Percentiles rank a stretch among this genome's conserved stretches.
phyloP scores from a whole-genome alignment of 2,113 vertebrate genomes.

The Python bivittatus region DNA sequence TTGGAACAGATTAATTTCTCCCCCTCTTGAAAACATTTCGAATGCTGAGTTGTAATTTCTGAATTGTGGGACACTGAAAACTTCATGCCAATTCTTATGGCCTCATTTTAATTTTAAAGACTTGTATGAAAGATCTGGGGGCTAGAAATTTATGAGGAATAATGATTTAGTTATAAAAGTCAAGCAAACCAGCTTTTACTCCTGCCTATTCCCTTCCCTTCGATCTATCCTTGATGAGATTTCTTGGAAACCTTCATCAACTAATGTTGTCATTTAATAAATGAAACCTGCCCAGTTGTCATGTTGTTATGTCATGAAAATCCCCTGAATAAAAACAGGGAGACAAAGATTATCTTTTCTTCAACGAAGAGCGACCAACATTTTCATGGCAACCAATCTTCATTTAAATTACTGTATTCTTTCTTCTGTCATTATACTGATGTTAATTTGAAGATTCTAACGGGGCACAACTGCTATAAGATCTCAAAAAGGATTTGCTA shows the following conservation, averaged over 20 bases:
- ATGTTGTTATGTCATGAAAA: slow-evolving; percentile 52
- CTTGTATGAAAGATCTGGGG: background rate
- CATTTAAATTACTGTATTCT: slow-evolving; percentile 53
- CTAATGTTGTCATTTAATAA: slow-evolving; percentile 59
- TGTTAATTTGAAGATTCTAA: slow-evolving; percentile 50
- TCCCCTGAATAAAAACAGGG: slow-evolving; percentile 51
- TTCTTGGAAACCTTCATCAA: slow-evolving; percentile 53
- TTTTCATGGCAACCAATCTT: slow-evolving; percentile 54
- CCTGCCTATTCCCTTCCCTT: slow-evolving; percentile 34
- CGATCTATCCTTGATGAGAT: slow-evolving; percentile 49
- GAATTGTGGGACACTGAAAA: background rate
- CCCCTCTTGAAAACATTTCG: background rate
- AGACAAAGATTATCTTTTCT: slow-evolving; percentile 59
- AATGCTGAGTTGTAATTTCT: background rate
- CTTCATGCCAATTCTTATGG: background rate
- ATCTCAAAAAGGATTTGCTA: background rate
- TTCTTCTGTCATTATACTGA: slow-evolving; percentile 31
- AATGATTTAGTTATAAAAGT: slow-evolving; percentile 13
- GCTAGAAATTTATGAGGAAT: slow-evolving; percentile 35
- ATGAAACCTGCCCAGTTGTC: slow-evolving; percentile 59
- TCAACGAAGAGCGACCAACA: slow-evolving; percentile 60
- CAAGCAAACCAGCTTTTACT: slow-evolving; percentile 28
- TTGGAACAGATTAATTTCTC: background rate
- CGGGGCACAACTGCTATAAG: background rate
- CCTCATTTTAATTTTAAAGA: background rate